Conservation (phyloP, 2,888 invertebrate species). For the Drosophila rubida region DNA sequence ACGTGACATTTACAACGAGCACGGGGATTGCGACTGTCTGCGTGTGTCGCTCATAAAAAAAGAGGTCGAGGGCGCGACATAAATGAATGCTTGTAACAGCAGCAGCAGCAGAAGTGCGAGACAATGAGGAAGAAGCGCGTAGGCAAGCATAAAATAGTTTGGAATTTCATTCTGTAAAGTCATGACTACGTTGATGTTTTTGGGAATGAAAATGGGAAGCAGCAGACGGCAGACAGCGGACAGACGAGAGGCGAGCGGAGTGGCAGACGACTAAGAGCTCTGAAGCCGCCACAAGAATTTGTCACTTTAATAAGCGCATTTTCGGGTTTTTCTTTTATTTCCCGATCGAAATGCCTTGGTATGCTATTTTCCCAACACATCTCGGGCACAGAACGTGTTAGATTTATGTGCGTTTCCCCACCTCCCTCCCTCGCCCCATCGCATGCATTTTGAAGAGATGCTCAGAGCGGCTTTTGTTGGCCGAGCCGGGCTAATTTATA, state of each 20-base stretch:
- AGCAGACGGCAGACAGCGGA: conserved; percentile 4
- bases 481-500: conserved; percentile 64
- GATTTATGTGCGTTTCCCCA: conserved; percentile 42
- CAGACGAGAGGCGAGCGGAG: not conserved
- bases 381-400: conserved; percentile 58
- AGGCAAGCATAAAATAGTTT: conserved; percentile 62
- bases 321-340: conserved; percentile 31
- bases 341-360: conserved; percentile 40
- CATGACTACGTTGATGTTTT: conserved; percentile 46
- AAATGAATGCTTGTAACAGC: conserved; percentile 57
- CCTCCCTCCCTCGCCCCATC: not conserved
- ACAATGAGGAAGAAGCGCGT: conserved; percentile 37
- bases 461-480: conserved; percentile 38
- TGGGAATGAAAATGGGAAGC: conserved; percentile 4
- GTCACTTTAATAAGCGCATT: conserved; percentile 77
- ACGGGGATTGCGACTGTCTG: conserved; percentile 49
- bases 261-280: conserved; percentile 6
- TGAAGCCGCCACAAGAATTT: conserved; percentile 62
- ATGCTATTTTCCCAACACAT: conserved; percentile 24
- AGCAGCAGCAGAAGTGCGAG: not conserved
- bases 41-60: conserved; percentile 47
- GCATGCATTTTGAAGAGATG: conserved; percentile 11
- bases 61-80: conserved; percentile 54
- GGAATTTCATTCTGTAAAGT: conserved; percentile 60
- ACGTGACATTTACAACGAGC: conserved; percentile 58